Percentiles rank a stretch among this genome's conserved stretches.
These are phyloP conservation scores for Channa argus DNA, from an alignment of 2,113 vertebrate genomes.

Conservation along the genomic window DNA sequence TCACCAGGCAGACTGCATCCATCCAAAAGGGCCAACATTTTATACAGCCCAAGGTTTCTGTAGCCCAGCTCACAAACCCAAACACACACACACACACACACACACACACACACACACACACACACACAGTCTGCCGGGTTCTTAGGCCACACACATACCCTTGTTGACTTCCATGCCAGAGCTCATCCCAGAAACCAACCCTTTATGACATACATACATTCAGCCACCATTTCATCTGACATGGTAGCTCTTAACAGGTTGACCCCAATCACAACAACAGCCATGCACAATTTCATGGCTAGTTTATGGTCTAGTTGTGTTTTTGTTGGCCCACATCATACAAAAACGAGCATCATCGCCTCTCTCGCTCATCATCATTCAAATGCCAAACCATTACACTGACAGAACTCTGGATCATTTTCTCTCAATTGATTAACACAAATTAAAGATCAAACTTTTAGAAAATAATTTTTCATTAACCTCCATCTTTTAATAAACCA, in stretches of 20 bases:
- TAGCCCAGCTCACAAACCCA: constrained; percentile 26
- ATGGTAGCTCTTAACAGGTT: constrained; percentile 45
- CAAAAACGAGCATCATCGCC: constrained; percentile 57
- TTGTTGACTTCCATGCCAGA: constrained; percentile 29
- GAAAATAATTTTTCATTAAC: constrained; percentile 19
- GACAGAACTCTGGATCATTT: constrained; percentile 80
- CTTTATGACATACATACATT: constrained; percentile 36
- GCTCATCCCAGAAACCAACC: constrained; percentile 39
- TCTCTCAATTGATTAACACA: constrained; percentile 52
- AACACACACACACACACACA: no score
- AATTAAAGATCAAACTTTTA: constrained; percentile 29
- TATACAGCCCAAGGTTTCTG: constrained; percentile 57
- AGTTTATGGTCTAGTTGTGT: constrained; percentile 59
- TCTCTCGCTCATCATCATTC: constrained; percentile 69
- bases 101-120: background rate
- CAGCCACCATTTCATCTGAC: constrained; percentile 65
- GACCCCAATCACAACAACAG: constrained; percentile 48
- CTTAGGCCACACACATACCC: constrained; percentile 19
- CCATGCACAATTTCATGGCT: constrained; percentile 49
- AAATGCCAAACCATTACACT: constrained; percentile 81
- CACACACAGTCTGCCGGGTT: constrained; percentile 18
- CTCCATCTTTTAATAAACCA: constrained; percentile 35
- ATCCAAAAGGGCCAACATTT: constrained; percentile 72
- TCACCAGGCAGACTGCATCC: constrained; percentile 76
- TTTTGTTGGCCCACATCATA: constrained; percentile 52